Conservation (phyloP, 2,888 invertebrate genomes). For the Helobdella robusta region DNA sequence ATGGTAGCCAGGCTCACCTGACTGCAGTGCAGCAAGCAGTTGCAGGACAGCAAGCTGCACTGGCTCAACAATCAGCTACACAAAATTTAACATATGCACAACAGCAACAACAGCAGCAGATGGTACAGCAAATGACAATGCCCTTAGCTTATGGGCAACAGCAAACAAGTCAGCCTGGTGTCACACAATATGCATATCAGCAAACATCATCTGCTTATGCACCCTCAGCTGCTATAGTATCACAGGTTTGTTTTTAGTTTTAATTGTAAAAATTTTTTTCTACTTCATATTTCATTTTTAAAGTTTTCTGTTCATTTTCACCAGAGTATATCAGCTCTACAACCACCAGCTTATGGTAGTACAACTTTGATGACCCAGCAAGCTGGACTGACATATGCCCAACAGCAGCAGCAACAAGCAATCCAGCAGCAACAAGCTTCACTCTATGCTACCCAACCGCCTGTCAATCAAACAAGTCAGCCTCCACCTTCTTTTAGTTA, state of each 20-base stretch:
- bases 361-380: constrained; percentile 5
- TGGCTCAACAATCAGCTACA: background rate
- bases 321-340: constrained; percentile 2
- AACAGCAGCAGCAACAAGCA: background rate
- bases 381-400: background rate
- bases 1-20: constrained; percentile 7
- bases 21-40: constrained; percentile 7
- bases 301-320: background rate
- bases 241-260: background rate
- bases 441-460: constrained; percentile 2
- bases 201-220: constrained; percentile 11
- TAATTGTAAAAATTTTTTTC: background rate
- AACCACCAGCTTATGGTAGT: constrained; percentile 17
- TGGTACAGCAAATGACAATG: constrained; percentile 12
- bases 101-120: background rate
- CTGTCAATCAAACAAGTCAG: background rate
- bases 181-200: constrained; percentile 11
- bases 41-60: background rate
- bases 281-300: background rate
- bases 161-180: background rate
- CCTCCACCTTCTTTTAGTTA: background rate
- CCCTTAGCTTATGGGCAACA: background rate
- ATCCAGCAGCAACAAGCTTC: background rate
- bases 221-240: background rate
- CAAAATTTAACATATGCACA: background rate